Base-by-base conservation (phyloP, 2,113 vertebrate species). In the Neoarius graeffei region DNA sequence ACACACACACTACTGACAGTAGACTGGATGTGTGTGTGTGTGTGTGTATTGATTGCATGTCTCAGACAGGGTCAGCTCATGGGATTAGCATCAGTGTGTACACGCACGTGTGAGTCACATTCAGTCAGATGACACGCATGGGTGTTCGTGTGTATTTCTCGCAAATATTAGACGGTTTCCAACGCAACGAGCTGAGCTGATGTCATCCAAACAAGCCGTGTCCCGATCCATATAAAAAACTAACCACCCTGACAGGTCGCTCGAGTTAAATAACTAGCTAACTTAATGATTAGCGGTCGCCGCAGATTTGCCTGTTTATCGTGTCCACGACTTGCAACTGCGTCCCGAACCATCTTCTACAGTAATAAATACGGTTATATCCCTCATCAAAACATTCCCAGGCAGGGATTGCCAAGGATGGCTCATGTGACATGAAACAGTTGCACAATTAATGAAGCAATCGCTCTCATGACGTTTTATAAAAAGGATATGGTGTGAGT, bases 71-170 rank as follows among this genome's bases (percentile, higher is more conserved):
- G 35, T 1, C 35, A 83, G 85, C 56, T 86, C 76, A 67, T n/a
- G 83, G 11, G 57, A 81, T 87, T 87, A 87, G 42, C 27, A 81
- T 73, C n/a, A 19, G 71, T 6, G 84, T n/a, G 66, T 59, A 60
- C 20, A 17, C 50, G 13, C 42, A 52, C 48, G 60, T n/a, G 62
- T n/a, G 25, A 3, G 74, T 50, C 15, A 7, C 35, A 71, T 25
- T 71, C 67, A 35, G 27, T 3, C 17, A 17, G 67, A 71, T 71
- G 67, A 71, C 67, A 71, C 67, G 35, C 14, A 71, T 30, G 1
- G 5, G 67, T 0, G 27, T 17, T 27, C 0, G 14, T 69, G 66
- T 30, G 73, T 25, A 10, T 3, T 9, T 50, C 52, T 76, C 5
- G 9, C 73, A 76, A 76, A 13, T 5, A 76, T 25, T 76, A 25